Base-by-base conservation (phyloP, 2,113 vertebrate genomes). In the Eublepharis macularius region DNA sequence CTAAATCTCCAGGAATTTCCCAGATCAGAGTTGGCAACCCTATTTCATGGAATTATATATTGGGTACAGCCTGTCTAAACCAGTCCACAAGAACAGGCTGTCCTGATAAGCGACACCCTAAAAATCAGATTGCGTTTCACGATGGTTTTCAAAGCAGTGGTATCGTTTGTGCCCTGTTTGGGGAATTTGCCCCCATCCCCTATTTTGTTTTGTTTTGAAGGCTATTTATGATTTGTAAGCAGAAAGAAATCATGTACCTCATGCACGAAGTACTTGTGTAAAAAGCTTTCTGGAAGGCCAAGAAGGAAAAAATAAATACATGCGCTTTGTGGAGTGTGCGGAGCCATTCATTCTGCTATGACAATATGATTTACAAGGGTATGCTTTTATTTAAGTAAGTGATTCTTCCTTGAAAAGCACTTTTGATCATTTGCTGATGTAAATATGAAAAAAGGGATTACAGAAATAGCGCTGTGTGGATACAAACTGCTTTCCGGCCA, bases 331-430 rank as follows among this genome's bases (percentile, higher is more conserved):
- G 82, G 73, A 88, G 51, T 32, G 8, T 81, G 54, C 34, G n/a
- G 45, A 89, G 65, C 83, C 82, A 87, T 93, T 91, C 87, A 79
- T 69, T 77, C 68, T 86, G 92, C 85, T 87, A 89, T 0, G 1
- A 75, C 88, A 75, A 17, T 84, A 84, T 74, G 80, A 92, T 91
- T 94, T 91, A 85, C 81, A 90, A 65, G 63, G 29, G 80, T 85
- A 90, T 82, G 74, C 79, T 89, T 89, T 84, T 84, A 86, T 90
- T 90, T 90, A 90, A 92, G 79, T 80, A 88, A 80, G 57, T 32
- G 75, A 13, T 51, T 73, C 78, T 93, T 89, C 81, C 81, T 91
- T 87, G 88, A 85, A 90, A 93, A 93, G 78, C n/a, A 7, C 86
- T 90, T 54, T 75, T 88, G 81, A 24, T 86, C 73, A 49, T 86